These are phyloP conservation scores for Caerostris extrusa DNA, from an alignment of 1,140 invertebrate genomes.

Conservation along the genomic window DNA sequence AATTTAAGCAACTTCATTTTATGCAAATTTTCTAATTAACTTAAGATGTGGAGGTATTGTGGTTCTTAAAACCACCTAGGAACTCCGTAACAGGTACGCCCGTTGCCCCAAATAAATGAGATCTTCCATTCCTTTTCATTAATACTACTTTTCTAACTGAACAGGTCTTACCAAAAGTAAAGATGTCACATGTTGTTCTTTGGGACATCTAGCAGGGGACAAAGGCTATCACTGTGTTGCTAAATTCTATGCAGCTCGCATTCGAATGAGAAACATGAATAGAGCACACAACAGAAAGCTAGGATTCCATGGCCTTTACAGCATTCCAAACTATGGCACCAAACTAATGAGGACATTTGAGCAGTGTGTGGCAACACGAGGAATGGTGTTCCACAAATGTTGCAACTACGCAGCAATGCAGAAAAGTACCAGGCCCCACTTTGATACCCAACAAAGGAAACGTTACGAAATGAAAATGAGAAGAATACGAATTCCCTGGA, in stretches of 20 bases:
- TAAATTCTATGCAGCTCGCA: conserved; percentile 79
- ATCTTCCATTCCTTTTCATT: too few relatives aligned
- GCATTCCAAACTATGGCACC: conserved; percentile 76
- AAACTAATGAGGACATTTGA: conserved; percentile 79
- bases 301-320: conserved; percentile 76
- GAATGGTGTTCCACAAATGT: conserved; percentile 79
- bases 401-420: conserved; percentile 79
- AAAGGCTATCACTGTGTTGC: conserved; percentile 80
- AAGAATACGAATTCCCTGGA: conserved; percentile 42
- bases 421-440: conserved; percentile 50
- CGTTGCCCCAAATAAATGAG: too few relatives aligned
- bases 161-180: conserved; percentile 55
- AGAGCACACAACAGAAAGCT: conserved; percentile 79
- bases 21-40: too few relatives aligned
- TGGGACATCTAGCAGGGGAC: conserved; percentile 80
- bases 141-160: too few relatives aligned
- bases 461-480: conserved; percentile 63
- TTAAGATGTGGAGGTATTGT: too few relatives aligned
- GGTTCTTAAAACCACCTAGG: too few relatives aligned
- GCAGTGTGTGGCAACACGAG: conserved; percentile 78
- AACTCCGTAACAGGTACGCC: too few relatives aligned
- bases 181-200: conserved; percentile 79
- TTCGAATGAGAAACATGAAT: conserved; percentile 79
- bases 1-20: too few relatives aligned
- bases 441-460: conserved; percentile 63